phyloP scores from a whole-genome alignment of 2,888 invertebrate species.

The Cosmorhoe ocellata region DNA sequence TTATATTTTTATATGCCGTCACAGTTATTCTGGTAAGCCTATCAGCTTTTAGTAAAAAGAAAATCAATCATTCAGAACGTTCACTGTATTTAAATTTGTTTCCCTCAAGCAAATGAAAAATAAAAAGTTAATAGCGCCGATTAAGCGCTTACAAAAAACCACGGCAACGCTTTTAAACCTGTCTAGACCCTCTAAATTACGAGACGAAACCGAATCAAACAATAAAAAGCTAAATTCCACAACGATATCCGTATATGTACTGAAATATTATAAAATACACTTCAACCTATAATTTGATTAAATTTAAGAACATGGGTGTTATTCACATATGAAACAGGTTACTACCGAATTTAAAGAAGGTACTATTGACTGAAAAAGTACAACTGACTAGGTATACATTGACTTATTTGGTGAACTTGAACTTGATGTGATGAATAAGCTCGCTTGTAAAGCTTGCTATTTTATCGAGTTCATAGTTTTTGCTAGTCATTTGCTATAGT shows the following conservation, averaged over 20 bases:
- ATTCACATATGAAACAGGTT: conserved; percentile 5
- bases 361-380: no score
- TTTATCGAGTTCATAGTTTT: no score
- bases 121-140: conserved; percentile 29
- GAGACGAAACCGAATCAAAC: conserved; percentile 68
- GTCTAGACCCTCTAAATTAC: conserved; percentile 77
- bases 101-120: conserved; percentile 25
- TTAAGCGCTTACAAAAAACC: conserved; percentile 29
- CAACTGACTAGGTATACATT: no score
- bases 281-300: conserved; percentile 82
- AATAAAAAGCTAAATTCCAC: conserved; percentile 79
- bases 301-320: conserved; percentile 58
- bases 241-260: conserved; percentile 75
- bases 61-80: conserved; percentile 19
- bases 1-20: no score
- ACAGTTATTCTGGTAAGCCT: no score
- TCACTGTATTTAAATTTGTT: conserved; percentile 21
- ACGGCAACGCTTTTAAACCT: conserved; percentile 50
- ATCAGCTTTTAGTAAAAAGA: no score
- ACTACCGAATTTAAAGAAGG: neutral
- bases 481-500: no score
- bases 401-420: no score
- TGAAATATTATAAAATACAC: conserved; percentile 79
- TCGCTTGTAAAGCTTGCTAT: no score
- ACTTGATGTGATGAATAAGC: no score